These are phyloP conservation scores for Gordius sp. DNA, from an alignment of 2,888 invertebrate genomes.

Conservation along the genomic window DNA sequence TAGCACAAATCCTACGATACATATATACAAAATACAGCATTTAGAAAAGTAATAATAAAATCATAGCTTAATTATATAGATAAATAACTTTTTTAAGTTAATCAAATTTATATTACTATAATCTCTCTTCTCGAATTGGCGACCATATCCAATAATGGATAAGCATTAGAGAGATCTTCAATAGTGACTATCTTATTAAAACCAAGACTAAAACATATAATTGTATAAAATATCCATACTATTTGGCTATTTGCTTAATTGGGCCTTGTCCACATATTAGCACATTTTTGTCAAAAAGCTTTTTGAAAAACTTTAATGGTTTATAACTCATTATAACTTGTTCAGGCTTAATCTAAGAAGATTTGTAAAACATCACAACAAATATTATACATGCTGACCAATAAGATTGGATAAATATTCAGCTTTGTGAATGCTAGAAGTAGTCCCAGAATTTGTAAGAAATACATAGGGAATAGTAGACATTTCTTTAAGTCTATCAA, in stretches of 20 bases:
- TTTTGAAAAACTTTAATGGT: slow-evolving; percentile 36
- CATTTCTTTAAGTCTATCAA: slow-evolving; percentile 34
- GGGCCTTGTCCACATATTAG: slow-evolving; percentile 38
- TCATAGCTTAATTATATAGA: no score
- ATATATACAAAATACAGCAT: no score
- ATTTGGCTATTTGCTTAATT: slow-evolving; percentile 33
- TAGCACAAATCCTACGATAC: no score
- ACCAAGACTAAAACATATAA: slow-evolving; percentile 19
- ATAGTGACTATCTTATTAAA: background rate
- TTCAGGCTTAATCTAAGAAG: slow-evolving; percentile 32
- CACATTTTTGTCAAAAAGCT: slow-evolving; percentile 38
- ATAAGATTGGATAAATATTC: slow-evolving; percentile 26
- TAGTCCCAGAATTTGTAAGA: slow-evolving; percentile 42
- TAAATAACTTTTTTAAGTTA: no score
- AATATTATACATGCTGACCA: background rate
- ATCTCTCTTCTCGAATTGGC: slow-evolving; percentile 20
- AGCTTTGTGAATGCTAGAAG: slow-evolving; percentile 36
- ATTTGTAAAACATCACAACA: background rate
- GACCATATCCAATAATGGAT: slow-evolving; percentile 17
- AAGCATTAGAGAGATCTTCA: background rate
- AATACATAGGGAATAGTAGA: slow-evolving; percentile 38
- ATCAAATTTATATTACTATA: slow-evolving; percentile 2
- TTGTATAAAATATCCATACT: slow-evolving; percentile 21
- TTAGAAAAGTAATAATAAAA: no score
- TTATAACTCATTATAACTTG: slow-evolving; percentile 42